Evolutionary conservation across 2,888 invertebrate genomes (phyloP).

Genomic region (Idaea dimidiata): DNA sequence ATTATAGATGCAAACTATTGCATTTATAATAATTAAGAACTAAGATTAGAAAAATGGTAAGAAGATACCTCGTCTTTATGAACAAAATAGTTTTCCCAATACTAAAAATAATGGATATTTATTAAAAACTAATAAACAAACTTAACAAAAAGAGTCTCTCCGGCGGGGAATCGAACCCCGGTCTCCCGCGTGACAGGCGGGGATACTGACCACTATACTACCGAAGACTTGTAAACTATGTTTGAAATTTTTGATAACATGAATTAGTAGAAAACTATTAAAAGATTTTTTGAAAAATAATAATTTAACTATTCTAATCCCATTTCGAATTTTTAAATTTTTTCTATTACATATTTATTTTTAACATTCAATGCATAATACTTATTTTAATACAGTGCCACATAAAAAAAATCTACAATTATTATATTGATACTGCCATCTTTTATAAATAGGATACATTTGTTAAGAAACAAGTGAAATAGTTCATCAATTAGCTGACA

Average conservation of each 20-base stretch:
- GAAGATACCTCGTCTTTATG: no score
- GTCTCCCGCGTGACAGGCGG: constrained; percentile 79
- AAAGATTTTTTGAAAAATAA: constrained; percentile 6
- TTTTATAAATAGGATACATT: no score
- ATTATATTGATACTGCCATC: no score
- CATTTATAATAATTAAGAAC: no score
- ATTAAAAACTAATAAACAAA: neutral
- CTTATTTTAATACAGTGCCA: no score
- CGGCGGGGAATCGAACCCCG: constrained; percentile 79
- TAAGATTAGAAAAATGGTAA: no score
- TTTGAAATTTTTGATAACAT: neutral
- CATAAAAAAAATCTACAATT: no score
- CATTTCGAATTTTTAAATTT: neutral
- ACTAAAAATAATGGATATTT: no score
- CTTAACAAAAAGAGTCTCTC: constrained; percentile 35
- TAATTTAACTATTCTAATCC: constrained; percentile 27
- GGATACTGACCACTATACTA: constrained; percentile 79
- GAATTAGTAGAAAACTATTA: neutral
- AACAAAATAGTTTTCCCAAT: no score
- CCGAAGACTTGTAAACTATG: constrained; percentile 47
- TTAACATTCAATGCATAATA: neutral
- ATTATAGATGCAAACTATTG: no score
- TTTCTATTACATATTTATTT: neutral
- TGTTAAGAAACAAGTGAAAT: no score
- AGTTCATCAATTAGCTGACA: no score